Percentiles rank a stretch among this genome's conserved stretches.
phyloP scores from a whole-genome alignment of 1,140 invertebrate genomes.

The Bombus pascuorum region DNA sequence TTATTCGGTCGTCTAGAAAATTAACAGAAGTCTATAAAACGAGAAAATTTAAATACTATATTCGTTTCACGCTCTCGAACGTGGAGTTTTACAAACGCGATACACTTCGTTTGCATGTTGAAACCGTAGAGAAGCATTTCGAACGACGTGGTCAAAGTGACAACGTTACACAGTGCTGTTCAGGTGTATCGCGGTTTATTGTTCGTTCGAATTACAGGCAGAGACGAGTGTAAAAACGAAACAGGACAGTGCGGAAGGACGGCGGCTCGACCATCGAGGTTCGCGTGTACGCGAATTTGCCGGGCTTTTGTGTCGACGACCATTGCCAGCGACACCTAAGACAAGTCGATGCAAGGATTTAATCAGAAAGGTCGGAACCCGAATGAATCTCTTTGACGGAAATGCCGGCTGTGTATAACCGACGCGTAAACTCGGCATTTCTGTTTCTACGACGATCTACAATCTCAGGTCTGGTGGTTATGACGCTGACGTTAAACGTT shows the following conservation, averaged over 20 bases:
- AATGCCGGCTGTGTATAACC: neutral
- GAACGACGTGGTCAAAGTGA: neutral
- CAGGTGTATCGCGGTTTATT: neutral
- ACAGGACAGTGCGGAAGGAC: too few relatives aligned
- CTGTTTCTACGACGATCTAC: slow-evolving; percentile 20
- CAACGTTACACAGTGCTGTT: too few relatives aligned
- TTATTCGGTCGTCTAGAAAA: too few relatives aligned
- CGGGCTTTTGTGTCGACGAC: slow-evolving; percentile 11
- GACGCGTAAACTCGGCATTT: slow-evolving; percentile 9
- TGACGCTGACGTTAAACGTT: neutral
- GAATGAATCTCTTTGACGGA: slow-evolving; percentile 35
- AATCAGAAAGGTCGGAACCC: slow-evolving; percentile 28
- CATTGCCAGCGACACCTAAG: slow-evolving; percentile 21
- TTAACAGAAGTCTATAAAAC: too few relatives aligned
- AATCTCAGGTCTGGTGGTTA: neutral
- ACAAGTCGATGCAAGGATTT: slow-evolving; percentile 37
- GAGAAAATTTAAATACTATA: neutral
- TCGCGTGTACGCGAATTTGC: neutral
- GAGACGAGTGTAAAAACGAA: neutral
- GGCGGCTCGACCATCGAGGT: neutral
- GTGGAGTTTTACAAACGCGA: neutral
- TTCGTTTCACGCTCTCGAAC: neutral
- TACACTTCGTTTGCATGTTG: neutral
- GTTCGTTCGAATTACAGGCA: neutral
- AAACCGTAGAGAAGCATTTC: neutral